Base-by-base conservation (phyloP, 2,888 invertebrate species). In the Volucella inflata region DNA sequence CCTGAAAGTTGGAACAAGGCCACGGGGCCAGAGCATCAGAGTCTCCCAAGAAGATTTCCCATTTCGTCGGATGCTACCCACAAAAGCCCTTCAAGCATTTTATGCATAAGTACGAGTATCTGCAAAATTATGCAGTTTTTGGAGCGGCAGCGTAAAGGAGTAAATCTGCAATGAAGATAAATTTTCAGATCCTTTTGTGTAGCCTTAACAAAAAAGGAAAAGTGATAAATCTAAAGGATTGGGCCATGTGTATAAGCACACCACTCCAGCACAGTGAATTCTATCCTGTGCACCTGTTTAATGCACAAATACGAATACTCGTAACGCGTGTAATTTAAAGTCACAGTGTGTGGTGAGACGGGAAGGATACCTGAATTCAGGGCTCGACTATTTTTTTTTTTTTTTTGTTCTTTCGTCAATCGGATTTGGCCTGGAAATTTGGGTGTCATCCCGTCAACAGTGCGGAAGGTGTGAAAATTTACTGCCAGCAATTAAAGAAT, bases 141-240 rank as follows among this genome's bases (percentile, higher is more conserved):
- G 12, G 44, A 36, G n/a, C 9, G 38, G 36, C 11, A 16, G 36
- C 36, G 17, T 36, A 60, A 14, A 51, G 40, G 51, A 51, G 40
- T 67, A 76, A 75, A 81, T 81, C 81, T 76, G 75, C 81, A 81
- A 76, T 81, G 81, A 65, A 81, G 76, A 70, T 81, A 76, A 14
- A 81, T 76, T 71, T 48, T 59, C 51, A 64, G 38, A 40, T 38
- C 16, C 42, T 60, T 67, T 75, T 65, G 75, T 75, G 21, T 75
- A 65, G 48, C 48, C 40, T 38, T 4, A 42, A 42, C n/a, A 51
- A 67, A 53, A 48, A 57, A 46, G 40, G 21, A 48, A 59, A 40
- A 42, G 50, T 65, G 53, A 64, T 75, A 81, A 75, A 81, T 62
- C 80, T 62, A 55, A n/a, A 21, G 48, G 17, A 38, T 59, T 57